phyloP scores from a whole-genome alignment of 2,113 vertebrate genomes.

The Globicephala melas region DNA sequence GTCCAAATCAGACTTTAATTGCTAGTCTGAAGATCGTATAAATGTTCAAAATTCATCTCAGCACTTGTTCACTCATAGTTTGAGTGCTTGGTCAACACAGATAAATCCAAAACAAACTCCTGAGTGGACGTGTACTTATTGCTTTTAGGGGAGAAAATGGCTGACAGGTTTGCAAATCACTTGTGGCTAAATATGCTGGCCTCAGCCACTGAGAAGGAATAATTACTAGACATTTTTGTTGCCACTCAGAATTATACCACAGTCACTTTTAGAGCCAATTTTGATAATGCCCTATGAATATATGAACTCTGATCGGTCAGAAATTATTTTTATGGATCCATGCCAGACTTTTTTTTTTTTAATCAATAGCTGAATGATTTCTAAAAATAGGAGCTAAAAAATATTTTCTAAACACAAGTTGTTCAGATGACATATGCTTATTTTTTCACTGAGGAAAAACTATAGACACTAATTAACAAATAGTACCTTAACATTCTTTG shows the following conservation, averaged over 20 bases:
- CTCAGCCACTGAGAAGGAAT: neutral
- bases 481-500: neutral
- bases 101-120: slow-evolving; percentile 40
- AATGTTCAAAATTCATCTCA: neutral
- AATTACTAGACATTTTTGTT: neutral
- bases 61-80: neutral
- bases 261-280: neutral
- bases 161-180: neutral
- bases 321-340: neutral
- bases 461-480: neutral
- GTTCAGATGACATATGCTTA: neutral
- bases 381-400: neutral
- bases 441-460: neutral
- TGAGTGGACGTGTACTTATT: neutral
- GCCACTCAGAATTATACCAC: neutral
- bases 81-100: neutral
- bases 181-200: neutral
- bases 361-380: neutral
- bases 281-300: neutral
- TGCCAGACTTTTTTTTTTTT: neutral
- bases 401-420: neutral
- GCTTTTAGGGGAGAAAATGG: neutral
- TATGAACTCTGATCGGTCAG: neutral
- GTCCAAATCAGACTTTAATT: neutral
- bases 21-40: neutral